A percentile compares a stretch with the other conserved stretches of the same genome.
Evolutionary conservation across 2,888 invertebrate genomes (phyloP).

Genomic region (Drosophila falleni): DNA sequence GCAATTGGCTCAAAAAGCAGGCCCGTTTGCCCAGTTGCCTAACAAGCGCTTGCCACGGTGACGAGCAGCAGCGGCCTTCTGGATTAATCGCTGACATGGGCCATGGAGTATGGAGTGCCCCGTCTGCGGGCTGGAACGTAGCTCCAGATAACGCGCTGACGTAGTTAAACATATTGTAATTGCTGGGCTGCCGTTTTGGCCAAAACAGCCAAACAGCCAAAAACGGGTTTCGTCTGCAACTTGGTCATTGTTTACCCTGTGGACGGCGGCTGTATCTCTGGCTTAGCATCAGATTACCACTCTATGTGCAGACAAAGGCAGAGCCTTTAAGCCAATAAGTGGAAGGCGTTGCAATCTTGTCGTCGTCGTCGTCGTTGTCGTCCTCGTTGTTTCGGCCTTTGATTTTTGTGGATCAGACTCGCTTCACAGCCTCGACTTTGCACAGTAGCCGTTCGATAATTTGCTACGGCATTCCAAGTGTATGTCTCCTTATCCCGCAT

Average conservation of each 20-base stretch:
- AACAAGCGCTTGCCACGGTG: conserved; percentile 77
- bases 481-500: conserved; percentile 85
- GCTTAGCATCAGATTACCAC: conserved; percentile 83
- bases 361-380: conserved; percentile 34
- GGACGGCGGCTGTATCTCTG: conserved; percentile 60
- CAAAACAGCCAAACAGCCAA: conserved; percentile 4
- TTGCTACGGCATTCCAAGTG: conserved; percentile 85
- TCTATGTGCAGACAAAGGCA: conserved; percentile 74
- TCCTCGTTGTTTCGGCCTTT: conserved; percentile 54
- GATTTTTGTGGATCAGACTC: conserved; percentile 76
- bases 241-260: conserved; percentile 73
- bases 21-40: conserved; percentile 57
- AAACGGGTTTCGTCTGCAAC: conserved; percentile 70
- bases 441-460: conserved; percentile 85
- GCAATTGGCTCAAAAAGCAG: conserved; percentile 59
- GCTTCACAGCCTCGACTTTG: conserved; percentile 9
- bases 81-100: conserved; percentile 85
- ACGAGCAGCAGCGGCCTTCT: conserved; percentile 82
- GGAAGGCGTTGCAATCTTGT: conserved; percentile 73
- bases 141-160: conserved; percentile 78
- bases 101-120: conserved; percentile 31
- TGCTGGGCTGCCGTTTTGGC: conserved; percentile 66
- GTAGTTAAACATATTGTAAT: conserved; percentile 85
- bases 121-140: conserved; percentile 13
- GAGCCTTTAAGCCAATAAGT: conserved; percentile 63